These are phyloP conservation scores for Platyscapa corneri DNA, from an alignment of 1,140 invertebrate species.

Conservation along the genomic window DNA sequence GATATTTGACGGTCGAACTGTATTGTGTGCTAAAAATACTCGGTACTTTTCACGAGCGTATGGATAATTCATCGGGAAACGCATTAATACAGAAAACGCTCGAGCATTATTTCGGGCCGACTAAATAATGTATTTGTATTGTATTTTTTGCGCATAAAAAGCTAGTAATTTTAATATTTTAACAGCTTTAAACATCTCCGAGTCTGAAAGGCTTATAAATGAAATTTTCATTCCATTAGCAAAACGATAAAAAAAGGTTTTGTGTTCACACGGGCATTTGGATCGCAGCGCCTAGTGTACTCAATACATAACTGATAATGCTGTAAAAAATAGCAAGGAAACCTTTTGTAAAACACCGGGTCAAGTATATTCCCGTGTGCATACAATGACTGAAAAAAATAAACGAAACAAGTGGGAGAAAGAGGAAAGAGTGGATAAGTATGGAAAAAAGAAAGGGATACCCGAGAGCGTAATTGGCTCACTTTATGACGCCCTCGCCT, in stretches of 20 bases:
- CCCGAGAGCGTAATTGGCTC: conserved; percentile 54
- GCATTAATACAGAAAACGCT: too few species aligned
- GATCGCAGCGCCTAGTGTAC: neutral
- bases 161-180: too few species aligned
- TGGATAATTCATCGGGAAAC: too few species aligned
- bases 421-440: neutral
- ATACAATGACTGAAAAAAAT: neutral
- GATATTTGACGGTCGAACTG: too few species aligned
- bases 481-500: conserved; percentile 55
- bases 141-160: too few species aligned
- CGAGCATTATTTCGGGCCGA: too few species aligned
- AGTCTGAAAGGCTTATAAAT: neutral
- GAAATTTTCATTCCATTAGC: neutral
- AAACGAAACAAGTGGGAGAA: neutral
- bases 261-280: neutral
- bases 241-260: neutral
- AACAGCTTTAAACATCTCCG: too few species aligned
- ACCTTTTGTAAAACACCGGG: conserved; percentile 5
- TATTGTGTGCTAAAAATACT: too few species aligned
- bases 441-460: conserved; percentile 29
- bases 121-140: too few species aligned
- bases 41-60: too few species aligned
- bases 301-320: conserved; percentile 5
- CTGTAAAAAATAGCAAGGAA: neutral
- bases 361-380: conserved; percentile 36